These are phyloP conservation scores for Acropora yongei DNA, from an alignment of 64 coral and sea anemone species.

Conservation along the genomic window DNA sequence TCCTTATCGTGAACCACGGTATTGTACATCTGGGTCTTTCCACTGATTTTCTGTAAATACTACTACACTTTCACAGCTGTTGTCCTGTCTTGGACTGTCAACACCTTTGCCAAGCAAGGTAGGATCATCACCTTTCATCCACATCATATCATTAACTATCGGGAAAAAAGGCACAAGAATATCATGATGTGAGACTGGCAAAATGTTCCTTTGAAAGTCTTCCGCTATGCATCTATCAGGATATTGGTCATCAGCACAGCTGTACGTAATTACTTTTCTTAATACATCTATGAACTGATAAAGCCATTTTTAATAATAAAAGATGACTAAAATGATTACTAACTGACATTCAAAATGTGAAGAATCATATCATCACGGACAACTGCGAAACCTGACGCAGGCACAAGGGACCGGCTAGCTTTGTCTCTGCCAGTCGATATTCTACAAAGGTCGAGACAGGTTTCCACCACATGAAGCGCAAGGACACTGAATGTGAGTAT, in stretches of 20 bases:
- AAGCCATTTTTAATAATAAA: too few relatives aligned
- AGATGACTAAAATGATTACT: too few relatives aligned
- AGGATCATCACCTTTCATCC: constrained; percentile 9
- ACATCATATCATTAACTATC: constrained; percentile 24
- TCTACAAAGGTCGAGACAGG: too few relatives aligned
- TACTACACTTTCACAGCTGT: constrained; percentile 27
- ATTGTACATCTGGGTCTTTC: constrained; percentile 31
- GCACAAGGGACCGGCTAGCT: too few relatives aligned
- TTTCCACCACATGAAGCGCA: too few relatives aligned
- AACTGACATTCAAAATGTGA: too few relatives aligned
- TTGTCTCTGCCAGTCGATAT: too few relatives aligned
- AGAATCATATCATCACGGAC: too few relatives aligned
- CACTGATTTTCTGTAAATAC: constrained; percentile 19
- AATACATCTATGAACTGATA: not conserved
- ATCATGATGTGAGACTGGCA: constrained; percentile 16
- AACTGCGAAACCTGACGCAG: too few relatives aligned
- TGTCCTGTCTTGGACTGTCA: not conserved
- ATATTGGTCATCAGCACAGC: constrained; percentile 15
- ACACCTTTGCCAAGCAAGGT: constrained; percentile 20
- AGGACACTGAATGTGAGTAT: too few relatives aligned
- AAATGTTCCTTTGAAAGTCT: constrained; percentile 22
- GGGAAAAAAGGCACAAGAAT: constrained; percentile 37
- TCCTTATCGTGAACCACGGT: constrained; percentile 4
- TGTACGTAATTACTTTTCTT: constrained; percentile 25
- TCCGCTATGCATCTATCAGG: constrained; percentile 11